A percentile compares a stretch with the other conserved stretches of the same genome.
Evolutionary conservation across 2,113 vertebrate species (phyloP).

Genomic region (Cephalopholis sonnerati): DNA sequence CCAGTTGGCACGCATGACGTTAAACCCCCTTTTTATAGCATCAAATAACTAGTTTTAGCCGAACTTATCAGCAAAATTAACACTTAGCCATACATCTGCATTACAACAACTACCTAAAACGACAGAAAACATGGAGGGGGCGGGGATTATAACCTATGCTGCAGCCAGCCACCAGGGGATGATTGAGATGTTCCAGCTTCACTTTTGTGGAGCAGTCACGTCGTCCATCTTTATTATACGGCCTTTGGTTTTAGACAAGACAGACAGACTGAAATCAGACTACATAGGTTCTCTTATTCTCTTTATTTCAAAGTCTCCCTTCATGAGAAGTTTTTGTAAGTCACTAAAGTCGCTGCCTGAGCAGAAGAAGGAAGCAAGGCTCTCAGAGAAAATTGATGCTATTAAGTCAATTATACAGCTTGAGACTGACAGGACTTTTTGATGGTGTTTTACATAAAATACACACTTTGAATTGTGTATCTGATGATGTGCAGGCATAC

Average conservation of each 20-base stretch:
- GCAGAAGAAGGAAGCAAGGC: not conserved
- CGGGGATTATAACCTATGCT: too few species aligned
- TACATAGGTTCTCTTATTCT: not conserved
- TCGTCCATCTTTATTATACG: too few species aligned
- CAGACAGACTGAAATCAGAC: not conserved
- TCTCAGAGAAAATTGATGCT: slow-evolving; percentile 28
- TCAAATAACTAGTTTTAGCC: too few species aligned
- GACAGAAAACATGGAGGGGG: too few species aligned
- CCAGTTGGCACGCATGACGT: too few species aligned
- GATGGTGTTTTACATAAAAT: slow-evolving; percentile 17
- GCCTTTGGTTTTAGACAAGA: not conserved
- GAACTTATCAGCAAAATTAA: too few species aligned
- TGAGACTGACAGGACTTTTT: not conserved
- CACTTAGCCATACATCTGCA: too few species aligned
- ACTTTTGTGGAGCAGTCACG: too few species aligned
- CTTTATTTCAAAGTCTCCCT: not conserved
- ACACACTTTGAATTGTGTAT: slow-evolving; percentile 4
- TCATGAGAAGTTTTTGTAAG: not conserved
- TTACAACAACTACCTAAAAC: too few species aligned
- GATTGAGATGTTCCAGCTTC: too few species aligned
- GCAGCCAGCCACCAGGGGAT: too few species aligned
- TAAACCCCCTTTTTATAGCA: too few species aligned
- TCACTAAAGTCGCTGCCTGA: slow-evolving; percentile 16
- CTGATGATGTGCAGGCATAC: not conserved
- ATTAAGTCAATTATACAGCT: slow-evolving; percentile 25